phyloP scores from a whole-genome alignment of 2,888 invertebrate genomes.

The Phania funesta region DNA sequence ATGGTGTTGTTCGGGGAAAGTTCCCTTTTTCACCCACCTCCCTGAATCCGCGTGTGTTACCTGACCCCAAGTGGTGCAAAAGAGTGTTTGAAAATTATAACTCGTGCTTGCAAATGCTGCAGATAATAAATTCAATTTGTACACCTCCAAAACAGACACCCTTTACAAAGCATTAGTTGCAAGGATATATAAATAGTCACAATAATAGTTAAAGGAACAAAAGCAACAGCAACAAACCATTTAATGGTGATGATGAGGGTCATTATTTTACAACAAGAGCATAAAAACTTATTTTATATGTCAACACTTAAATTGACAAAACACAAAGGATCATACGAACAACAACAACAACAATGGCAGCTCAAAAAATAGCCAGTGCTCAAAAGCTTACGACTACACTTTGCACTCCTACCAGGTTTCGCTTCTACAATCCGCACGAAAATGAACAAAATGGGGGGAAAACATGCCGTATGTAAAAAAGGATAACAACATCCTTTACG shows the following conservation, averaged over 20 bases:
- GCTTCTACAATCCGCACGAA: background rate
- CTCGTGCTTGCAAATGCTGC: no score
- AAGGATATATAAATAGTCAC: constrained; percentile 30
- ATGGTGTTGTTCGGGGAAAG: no score
- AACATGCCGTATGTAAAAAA: constrained; percentile 43
- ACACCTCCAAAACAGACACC: no score
- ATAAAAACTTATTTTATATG: constrained; percentile 66
- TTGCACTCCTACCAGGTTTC: background rate
- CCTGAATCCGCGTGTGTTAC: no score
- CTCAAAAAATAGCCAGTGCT: constrained; percentile 20
- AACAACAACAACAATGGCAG: constrained; percentile 2
- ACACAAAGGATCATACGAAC: constrained; percentile 42
- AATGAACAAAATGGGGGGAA: constrained; percentile 21
- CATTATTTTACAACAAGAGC: constrained; percentile 65
- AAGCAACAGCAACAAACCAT: constrained; percentile 43
- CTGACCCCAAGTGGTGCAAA: no score
- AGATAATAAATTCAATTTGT: no score
- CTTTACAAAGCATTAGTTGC: no score
- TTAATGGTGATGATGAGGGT: constrained; percentile 67
- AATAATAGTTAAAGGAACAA: constrained; percentile 18
- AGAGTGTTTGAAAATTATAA: no score
- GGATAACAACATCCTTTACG: constrained; percentile 61
- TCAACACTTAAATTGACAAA: constrained; percentile 66
- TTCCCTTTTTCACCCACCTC: no score
- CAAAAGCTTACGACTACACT: constrained; percentile 4